phyloP scores from a whole-genome alignment of 2,113 vertebrate genomes.

The Brachyhypopomus gauderio region DNA sequence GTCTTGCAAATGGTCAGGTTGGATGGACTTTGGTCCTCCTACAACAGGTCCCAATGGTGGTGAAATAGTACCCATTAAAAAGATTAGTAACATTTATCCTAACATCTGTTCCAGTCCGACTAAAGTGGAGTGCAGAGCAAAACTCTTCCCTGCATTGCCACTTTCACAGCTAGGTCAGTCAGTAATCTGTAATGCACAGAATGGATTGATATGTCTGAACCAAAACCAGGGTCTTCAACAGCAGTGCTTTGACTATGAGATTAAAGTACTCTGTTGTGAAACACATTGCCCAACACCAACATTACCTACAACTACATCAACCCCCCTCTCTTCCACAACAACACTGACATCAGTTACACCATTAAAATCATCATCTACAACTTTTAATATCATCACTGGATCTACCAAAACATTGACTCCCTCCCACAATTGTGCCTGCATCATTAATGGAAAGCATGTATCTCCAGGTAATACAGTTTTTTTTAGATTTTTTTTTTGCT shows the following conservation, averaged over 20 bases:
- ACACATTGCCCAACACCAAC: not conserved
- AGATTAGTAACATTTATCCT: conserved; percentile 19
- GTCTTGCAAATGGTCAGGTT: conserved; percentile 33
- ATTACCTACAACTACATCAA: not conserved
- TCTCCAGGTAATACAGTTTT: conserved; percentile 48
- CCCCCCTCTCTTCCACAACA: not conserved
- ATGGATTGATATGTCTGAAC: conserved; percentile 64
- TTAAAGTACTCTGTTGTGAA: conserved; percentile 57
- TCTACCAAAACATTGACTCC: not conserved
- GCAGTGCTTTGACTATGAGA: conserved; percentile 66
- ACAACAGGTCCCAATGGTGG: conserved; percentile 34
- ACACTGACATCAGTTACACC: not conserved
- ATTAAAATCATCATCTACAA: not conserved
- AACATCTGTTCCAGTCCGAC: conserved; percentile 16
- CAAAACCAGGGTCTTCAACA: conserved; percentile 54
- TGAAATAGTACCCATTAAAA: conserved; percentile 21
- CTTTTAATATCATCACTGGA: not conserved
- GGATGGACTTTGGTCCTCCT: conserved; percentile 30
- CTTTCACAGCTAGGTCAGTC: conserved; percentile 56
- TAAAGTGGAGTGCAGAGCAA: conserved; percentile 54
- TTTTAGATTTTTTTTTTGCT: not conserved
- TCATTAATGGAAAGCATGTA: not conserved
- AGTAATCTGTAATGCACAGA: conserved; percentile 43
- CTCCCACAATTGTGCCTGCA: not conserved
- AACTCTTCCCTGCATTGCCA: not conserved